phyloP scores from a whole-genome alignment of 2,113 vertebrate genomes.

The Lutjanus erythropterus region DNA sequence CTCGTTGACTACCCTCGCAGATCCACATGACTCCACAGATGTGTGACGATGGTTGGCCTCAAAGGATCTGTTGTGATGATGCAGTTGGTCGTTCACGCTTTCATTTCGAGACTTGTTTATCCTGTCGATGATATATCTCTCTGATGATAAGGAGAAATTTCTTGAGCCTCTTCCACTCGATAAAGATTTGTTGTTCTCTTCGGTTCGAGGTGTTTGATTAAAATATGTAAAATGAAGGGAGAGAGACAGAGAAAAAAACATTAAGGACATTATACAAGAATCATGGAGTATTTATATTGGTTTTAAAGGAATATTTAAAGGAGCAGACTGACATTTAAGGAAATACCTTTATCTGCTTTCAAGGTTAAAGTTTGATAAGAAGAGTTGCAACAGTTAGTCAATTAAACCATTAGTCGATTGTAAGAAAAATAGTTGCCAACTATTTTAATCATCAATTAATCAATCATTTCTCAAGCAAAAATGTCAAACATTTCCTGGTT shows the following conservation, averaged over 20 bases:
- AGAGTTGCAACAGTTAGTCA: not conserved
- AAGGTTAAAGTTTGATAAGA: not conserved
- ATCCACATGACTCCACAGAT: slow-evolving; percentile 63
- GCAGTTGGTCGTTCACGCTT: slow-evolving; percentile 69
- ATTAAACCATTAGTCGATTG: too few relatives aligned
- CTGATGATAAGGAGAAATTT: slow-evolving; percentile 89
- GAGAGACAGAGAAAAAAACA: slow-evolving; percentile 11
- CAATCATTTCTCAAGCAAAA: too few relatives aligned
- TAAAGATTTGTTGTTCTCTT: slow-evolving; percentile 82
- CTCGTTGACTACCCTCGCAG: slow-evolving; percentile 23
- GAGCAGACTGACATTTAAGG: not conserved
- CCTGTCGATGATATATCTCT: slow-evolving; percentile 86
- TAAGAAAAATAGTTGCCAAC: too few relatives aligned
- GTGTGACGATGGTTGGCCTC: slow-evolving; percentile 36
- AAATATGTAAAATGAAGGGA: not conserved
- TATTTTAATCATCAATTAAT: too few relatives aligned
- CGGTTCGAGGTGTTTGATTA: slow-evolving; percentile 19
- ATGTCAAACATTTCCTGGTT: too few relatives aligned
- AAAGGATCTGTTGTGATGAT: slow-evolving; percentile 71
- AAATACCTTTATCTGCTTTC: not conserved
- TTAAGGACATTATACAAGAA: not conserved
- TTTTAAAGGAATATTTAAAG: not conserved
- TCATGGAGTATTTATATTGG: not conserved
- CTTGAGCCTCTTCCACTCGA: slow-evolving; percentile 86
- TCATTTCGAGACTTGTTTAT: slow-evolving; percentile 84